A percentile compares a stretch with the other conserved stretches of the same genome.
phyloP scores from a whole-genome alignment of 2,888 invertebrate genomes.

The Psylliodes chrysocephalus region DNA sequence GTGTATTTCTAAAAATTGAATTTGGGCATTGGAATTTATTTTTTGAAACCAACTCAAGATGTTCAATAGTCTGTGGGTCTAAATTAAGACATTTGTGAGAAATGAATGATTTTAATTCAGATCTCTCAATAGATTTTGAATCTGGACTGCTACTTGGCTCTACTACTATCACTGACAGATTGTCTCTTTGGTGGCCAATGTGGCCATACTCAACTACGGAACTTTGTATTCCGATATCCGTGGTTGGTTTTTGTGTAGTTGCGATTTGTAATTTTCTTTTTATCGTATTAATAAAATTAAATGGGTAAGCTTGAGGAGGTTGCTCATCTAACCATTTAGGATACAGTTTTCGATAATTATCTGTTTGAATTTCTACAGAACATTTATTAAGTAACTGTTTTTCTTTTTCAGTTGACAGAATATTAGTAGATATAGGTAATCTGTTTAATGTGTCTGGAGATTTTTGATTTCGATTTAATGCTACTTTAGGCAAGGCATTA shows the following conservation, averaged over 20 bases:
- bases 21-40: slow-evolving; percentile 8
- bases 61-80: slow-evolving; percentile 52
- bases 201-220: slow-evolving; percentile 41
- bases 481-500: no score
- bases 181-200: slow-evolving; percentile 5
- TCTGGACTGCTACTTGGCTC: neutral
- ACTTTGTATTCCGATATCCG: slow-evolving; percentile 53
- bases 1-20: neutral
- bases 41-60: slow-evolving; percentile 49
- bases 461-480: no score
- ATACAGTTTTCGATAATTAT: slow-evolving; percentile 24
- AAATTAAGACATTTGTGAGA: slow-evolving; percentile 55
- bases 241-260: slow-evolving; percentile 46
- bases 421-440: no score
- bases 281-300: slow-evolving; percentile 71
- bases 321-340: slow-evolving; percentile 47
- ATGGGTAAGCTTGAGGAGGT: slow-evolving; percentile 64
- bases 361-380: slow-evolving; percentile 39
- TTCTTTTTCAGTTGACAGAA: neutral
- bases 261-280: slow-evolving; percentile 67
- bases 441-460: no score
- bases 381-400: slow-evolving; percentile 17
- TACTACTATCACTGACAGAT: neutral
- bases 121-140: slow-evolving; percentile 34
- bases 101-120: slow-evolving; percentile 50